Base-by-base conservation (phyloP, 2,888 invertebrate species). In the Ornithoptera priamus region DNA sequence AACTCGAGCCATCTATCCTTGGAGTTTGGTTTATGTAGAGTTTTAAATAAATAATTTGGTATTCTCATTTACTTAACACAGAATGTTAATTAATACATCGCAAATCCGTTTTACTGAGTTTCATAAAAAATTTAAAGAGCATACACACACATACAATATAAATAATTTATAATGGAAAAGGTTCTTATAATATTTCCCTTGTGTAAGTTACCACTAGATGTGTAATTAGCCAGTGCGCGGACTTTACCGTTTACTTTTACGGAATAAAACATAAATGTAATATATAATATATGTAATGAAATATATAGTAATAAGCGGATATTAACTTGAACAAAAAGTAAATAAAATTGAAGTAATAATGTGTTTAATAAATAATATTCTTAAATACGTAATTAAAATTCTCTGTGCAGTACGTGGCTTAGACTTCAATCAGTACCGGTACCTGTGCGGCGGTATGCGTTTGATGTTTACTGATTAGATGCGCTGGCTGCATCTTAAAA, bases 381-480 rank as follows among this genome's bases (percentile, higher is more conserved):
- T 53, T 67, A 57, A 62, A 50, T 58, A 50, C 12, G 39, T 68
- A 65, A 69, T 69, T 58, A 65, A 62, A 58, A 69, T 69, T 62
- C 65, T 65, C 18, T 50, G 36, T 76, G 60, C 50, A 59, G 77
- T 75, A 67, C 71, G 65, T 77, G 78, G 75, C 67, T 50, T 58
- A 71, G 68, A 61, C 68, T 67, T 69, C 61, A 71, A 68, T 22
- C 61, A 62, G 66, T 62, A 63, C 73, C 68, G 68, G 69, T 50
- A 61, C 58, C 50, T 12, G 58, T 22, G 62, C 53, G 57, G 22
- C 76, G 79, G 81, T 80, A 83, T 84, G 84, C 81, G 81, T 84
- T 87, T 83, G 85, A 83, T 85, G 83, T 84, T 87, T 87, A 85
- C 84, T 82, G 85, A 87, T 87, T 87, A 85, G 85, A 85, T 86